Conservation (phyloP, 37 sponge, comb jelly and placozoan genomes). For the Lycopodina hypogea region DNA sequence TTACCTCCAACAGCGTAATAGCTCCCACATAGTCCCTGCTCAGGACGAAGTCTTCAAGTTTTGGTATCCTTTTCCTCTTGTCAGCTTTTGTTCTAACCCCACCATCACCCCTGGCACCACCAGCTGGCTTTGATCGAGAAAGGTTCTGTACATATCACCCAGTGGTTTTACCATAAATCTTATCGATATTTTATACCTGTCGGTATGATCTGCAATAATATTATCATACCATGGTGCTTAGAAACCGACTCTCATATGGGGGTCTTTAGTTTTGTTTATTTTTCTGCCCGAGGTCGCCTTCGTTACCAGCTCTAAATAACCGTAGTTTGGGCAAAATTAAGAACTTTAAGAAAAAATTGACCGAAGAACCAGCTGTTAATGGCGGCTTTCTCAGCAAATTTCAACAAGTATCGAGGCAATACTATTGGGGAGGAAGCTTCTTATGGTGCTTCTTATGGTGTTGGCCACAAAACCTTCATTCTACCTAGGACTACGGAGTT, state of each 20-base stretch:
- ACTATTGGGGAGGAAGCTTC: background rate
- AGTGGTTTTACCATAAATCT: background rate
- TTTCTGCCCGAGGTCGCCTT: background rate
- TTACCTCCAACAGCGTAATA: conserved; percentile 91
- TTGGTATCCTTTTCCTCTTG: conserved; percentile 86
- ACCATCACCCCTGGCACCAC: background rate
- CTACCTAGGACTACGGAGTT: conserved; percentile 41
- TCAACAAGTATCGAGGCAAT: background rate
- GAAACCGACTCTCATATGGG: background rate
- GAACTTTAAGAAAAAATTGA: background rate
- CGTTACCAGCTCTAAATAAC: background rate
- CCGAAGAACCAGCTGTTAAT: background rate
- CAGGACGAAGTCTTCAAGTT: conserved; percentile 80
- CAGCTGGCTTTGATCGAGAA: conserved; percentile 74
- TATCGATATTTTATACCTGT: background rate
- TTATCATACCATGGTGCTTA: background rate
- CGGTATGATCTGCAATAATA: background rate
- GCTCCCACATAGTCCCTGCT: conserved; percentile 94
- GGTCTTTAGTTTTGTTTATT: background rate
- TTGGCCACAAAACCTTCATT: conserved; percentile 24
- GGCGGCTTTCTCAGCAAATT: background rate
- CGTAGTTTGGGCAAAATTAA: background rate
- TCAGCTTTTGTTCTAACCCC: conserved; percentile 12
- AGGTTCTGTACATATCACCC: too few species aligned
- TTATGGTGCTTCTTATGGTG: background rate